Conservation (phyloP, 2,797 vertebrate species). For the Schizothorax lantsangensis region DNA sequence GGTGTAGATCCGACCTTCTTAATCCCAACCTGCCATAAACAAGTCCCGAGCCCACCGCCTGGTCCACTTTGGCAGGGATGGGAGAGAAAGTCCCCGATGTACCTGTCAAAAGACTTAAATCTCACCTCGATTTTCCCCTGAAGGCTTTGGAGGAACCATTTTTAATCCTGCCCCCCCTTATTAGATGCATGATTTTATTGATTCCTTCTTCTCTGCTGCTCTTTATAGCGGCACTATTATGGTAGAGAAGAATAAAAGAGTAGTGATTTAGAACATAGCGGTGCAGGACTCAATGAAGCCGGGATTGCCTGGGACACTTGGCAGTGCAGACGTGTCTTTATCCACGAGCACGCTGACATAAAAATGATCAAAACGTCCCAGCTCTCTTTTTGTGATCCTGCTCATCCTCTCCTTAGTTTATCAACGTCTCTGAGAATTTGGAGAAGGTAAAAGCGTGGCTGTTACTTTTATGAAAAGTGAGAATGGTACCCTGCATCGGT, state of each 20-base stretch:
- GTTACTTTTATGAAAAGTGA: constrained; percentile 69
- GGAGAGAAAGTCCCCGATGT: constrained; percentile 34
- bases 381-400: constrained; percentile 47
- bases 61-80: constrained; percentile 52
- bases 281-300: constrained; percentile 58
- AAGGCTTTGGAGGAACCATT: constrained; percentile 64
- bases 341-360: constrained; percentile 54
- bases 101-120: constrained; percentile 61
- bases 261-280: constrained; percentile 64
- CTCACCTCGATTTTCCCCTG: constrained; percentile 54
- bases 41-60: constrained; percentile 59
- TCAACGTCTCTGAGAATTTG: constrained; percentile 60
- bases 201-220: constrained; percentile 65
- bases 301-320: constrained; percentile 59
- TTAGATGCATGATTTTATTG: constrained; percentile 72
- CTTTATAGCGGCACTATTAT: constrained; percentile 62
- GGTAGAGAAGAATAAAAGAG: constrained; percentile 62
- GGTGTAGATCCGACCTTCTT: constrained; percentile 67
- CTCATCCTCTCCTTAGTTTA: constrained; percentile 67
- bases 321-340: constrained; percentile 64
- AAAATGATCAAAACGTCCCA: constrained; percentile 75
- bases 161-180: constrained; percentile 72
- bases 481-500: constrained; percentile 66
- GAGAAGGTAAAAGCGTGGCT: constrained; percentile 65
- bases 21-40: constrained; percentile 71